Conservation (phyloP, 2,113 vertebrate genomes). For the Melanostigma gelatinosum region DNA sequence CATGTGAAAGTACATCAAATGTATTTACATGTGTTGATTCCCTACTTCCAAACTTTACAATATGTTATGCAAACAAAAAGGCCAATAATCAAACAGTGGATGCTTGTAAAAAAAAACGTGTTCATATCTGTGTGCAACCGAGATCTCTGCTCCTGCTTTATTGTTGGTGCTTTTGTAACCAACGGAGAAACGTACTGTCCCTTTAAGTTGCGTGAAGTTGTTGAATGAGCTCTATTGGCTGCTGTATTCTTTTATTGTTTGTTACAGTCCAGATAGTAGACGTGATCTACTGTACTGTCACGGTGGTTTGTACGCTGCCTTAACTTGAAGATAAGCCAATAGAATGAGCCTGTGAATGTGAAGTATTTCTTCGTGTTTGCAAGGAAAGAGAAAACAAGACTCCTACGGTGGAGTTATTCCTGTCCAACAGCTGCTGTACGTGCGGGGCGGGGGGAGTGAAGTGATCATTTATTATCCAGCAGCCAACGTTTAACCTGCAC, state of each 20-base stretch:
- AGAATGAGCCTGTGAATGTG: background rate
- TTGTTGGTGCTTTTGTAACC: background rate
- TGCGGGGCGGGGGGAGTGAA: background rate
- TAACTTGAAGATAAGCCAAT: background rate
- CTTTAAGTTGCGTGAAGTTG: background rate
- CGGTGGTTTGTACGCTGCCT: background rate
- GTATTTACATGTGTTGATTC: background rate
- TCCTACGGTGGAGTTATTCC: slow-evolving; percentile 37
- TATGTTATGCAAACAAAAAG: background rate
- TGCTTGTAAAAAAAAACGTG: background rate
- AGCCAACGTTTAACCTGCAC: background rate
- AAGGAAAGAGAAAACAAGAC: slow-evolving; percentile 20
- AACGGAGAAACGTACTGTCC: background rate
- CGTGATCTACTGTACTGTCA: background rate
- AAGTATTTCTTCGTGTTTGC: slow-evolving; percentile 30
- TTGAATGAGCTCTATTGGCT: background rate
- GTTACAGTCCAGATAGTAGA: background rate
- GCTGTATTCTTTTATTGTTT: background rate
- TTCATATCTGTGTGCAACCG: background rate
- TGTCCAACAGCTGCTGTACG: slow-evolving; percentile 54
- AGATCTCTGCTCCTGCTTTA: background rate
- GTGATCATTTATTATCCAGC: slow-evolving; percentile 20
- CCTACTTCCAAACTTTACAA: background rate
- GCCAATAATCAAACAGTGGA: background rate
- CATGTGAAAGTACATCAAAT: background rate